Conservation (phyloP, 2,888 invertebrate genomes). For the Caenorhabditis sulstoni region DNA sequence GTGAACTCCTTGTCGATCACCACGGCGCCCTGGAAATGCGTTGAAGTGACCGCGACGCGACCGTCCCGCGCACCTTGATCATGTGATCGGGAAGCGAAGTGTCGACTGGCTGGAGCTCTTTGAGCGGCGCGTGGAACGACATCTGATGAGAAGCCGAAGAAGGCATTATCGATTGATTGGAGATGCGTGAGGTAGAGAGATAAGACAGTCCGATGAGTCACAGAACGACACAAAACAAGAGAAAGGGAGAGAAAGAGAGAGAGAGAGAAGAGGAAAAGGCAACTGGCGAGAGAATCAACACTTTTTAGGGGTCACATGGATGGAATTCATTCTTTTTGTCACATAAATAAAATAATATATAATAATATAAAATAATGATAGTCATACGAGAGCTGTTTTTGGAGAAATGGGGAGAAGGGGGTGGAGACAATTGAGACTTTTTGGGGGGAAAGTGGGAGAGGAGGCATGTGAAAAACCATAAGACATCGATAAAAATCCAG, state of each 20-base stretch:
- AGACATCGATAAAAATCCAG: constrained; percentile 57
- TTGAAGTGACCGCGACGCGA: too few relatives aligned
- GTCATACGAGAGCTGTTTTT: constrained; percentile 3
- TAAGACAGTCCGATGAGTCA: constrained; percentile 48
- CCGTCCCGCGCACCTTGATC: too few relatives aligned
- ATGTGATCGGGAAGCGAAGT: constrained; percentile 72
- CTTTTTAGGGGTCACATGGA: constrained; percentile 40
- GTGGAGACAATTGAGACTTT: too few relatives aligned
- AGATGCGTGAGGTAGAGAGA: constrained; percentile 2
- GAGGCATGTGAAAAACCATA: constrained; percentile 34
- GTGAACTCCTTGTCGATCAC: constrained; percentile 58
- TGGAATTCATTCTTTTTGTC: constrained; percentile 55
- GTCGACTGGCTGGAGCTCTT: constrained; percentile 75
- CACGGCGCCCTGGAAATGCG: constrained; percentile 69
- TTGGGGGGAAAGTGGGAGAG: neutral
- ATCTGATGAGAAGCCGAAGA: constrained; percentile 39
- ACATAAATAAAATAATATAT: constrained; percentile 57
- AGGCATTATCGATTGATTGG: constrained; percentile 22
- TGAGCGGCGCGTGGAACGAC: constrained; percentile 67
- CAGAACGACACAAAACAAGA: constrained; percentile 46
- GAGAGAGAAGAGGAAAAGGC: neutral
- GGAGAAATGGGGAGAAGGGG: neutral
- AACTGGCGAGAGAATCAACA: neutral
- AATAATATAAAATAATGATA: constrained; percentile 47
- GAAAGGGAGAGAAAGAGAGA: constrained; percentile 5